Base-by-base conservation (phyloP, 2,113 vertebrate genomes). In the Sitta europaea region DNA sequence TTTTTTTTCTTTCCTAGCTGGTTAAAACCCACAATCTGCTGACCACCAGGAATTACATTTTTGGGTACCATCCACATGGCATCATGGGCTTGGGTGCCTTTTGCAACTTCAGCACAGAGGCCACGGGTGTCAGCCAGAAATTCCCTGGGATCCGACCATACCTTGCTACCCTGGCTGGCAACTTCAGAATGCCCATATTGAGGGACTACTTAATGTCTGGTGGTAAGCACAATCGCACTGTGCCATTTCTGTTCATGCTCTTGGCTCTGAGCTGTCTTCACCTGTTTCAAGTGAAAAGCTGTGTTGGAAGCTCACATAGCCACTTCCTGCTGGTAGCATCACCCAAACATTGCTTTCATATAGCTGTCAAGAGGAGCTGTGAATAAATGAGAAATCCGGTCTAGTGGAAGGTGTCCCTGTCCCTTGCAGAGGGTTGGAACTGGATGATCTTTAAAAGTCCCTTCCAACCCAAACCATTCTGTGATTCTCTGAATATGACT, bases 201-300 rank as follows among this genome's bases (percentile, higher is more conserved):
- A 98, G 99, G 82, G 99, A 99, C 77, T 99, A 99, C 96, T 96
- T 99, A 91, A 99, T 99, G 99, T 99, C 98, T 86, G 99, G 99
- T 88, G 99, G 99, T 99, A 93, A 99, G 98, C 16, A 1, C 24
- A 48, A 53, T 35, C 13, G 14, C 14, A 10, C 33, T 65, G 8
- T 81, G 47, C 15, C 82, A n/a, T 27, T 45, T 11, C 29, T 66
- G 14, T 19, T 45, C 25, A 0, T 58, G 45, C 19, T n/a, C 23
- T 65, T 76, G 13, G 15, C 19, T 62, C 59, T 35, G 24, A 73
- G 16, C 24, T 61, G 31, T 36, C 17, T 77, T 62, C 24, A 31
- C 11, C 25, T 43, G 38, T 13, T 47, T 61, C 8, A 35, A 36
- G 27, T 20, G 28, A 66, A 70, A 80, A 93, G 25, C 15, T 53